phyloP scores from a whole-genome alignment of 2,888 invertebrate species.

The Tethea ocularis region DNA sequence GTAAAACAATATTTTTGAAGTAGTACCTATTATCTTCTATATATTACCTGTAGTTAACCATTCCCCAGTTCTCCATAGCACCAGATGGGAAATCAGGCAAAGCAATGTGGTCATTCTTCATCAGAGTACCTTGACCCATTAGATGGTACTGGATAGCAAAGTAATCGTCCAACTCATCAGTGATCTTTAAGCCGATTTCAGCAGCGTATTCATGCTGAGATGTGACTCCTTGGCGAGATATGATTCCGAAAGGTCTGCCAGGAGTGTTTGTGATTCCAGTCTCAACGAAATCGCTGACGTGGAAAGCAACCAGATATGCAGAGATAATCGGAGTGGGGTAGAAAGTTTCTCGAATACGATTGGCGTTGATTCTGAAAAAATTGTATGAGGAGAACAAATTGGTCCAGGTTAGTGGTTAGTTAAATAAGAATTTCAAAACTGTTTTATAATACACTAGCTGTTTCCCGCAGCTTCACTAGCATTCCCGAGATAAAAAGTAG shows the following conservation, averaged over 20 bases:
- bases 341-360: conserved; percentile 72
- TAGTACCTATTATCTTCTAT: too few species aligned
- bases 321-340: conserved; percentile 87
- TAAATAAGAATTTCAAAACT: conserved; percentile 4
- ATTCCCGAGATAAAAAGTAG: too few species aligned
- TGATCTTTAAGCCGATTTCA: conserved; percentile 72
- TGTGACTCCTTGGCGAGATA: conserved; percentile 65
- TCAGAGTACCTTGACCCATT: conserved; percentile 77
- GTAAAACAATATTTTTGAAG: too few species aligned
- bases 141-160: conserved; percentile 80
- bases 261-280: conserved; percentile 48
- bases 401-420: too few species aligned
- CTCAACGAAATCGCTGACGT: conserved; percentile 89
- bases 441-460: neutral
- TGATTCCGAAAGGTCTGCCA: conserved; percentile 64
- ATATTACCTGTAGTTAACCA: conserved; percentile 88
- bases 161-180: conserved; percentile 82
- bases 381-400: neutral
- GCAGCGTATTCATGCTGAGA: conserved; percentile 74
- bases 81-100: conserved; percentile 91
- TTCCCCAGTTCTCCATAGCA: conserved; percentile 95
- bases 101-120: conserved; percentile 88
- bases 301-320: conserved; percentile 92
- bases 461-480: too few species aligned
- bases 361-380: conserved; percentile 35